These are phyloP conservation scores for Augiades crinisus DNA, from an alignment of 2,888 invertebrate genomes.

Conservation along the genomic window DNA sequence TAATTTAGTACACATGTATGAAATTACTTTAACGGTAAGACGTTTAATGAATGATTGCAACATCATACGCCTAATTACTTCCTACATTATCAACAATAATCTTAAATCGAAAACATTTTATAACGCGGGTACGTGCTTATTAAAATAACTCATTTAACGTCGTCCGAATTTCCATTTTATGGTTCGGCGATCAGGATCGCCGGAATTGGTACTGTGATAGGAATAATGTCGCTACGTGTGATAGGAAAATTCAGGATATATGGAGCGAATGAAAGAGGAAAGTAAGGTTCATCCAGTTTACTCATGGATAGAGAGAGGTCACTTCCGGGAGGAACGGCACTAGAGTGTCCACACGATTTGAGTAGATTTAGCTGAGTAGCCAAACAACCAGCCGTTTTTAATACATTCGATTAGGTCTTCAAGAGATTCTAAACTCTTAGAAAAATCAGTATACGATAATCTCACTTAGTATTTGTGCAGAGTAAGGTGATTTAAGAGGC, in stretches of 20 bases:
- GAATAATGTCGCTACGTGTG: background rate
- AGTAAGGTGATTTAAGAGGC: too few species aligned
- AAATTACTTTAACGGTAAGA: too few species aligned
- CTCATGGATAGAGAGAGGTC: conserved; percentile 62
- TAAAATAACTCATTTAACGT: conserved; percentile 12
- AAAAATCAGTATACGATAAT: too few species aligned
- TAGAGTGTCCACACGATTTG: conserved; percentile 3
- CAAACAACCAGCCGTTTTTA: too few species aligned
- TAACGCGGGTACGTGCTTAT: background rate
- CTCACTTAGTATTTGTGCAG: too few species aligned
- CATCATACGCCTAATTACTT: too few species aligned
- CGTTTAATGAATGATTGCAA: too few species aligned
- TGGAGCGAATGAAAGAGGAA: conserved; percentile 38
- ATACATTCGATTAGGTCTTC: too few species aligned
- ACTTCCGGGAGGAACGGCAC: conserved; percentile 61
- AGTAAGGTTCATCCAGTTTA: conserved; percentile 60
- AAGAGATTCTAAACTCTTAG: too few species aligned
- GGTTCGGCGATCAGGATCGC: conserved; percentile 3
- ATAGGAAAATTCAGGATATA: conserved; percentile 31
- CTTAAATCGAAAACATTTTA: background rate
- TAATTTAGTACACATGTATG: background rate
- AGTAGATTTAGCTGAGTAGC: too few species aligned
- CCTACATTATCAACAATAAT: too few species aligned
- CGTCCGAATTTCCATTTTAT: conserved; percentile 6
- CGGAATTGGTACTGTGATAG: conserved; percentile 1